phyloP scores from a whole-genome alignment of 1,140 invertebrate species.

The Arctopsyche grandis region DNA sequence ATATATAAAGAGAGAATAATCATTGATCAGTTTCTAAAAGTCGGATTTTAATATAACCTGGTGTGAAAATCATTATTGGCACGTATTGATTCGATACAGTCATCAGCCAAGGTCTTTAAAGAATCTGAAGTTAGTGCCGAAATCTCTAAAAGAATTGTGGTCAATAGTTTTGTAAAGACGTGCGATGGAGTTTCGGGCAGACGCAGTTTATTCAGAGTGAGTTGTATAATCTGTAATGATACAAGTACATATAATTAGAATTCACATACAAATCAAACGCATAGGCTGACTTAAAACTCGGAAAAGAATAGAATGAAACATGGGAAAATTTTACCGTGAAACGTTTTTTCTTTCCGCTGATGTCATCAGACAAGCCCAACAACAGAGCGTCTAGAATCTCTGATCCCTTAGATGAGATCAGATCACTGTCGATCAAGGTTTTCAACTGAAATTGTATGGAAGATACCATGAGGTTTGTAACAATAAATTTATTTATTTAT shows the following conservation, averaged over 20 bases:
- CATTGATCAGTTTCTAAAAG: too few relatives aligned
- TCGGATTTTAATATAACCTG: too few relatives aligned
- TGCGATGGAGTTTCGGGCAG: slow-evolving; percentile 5
- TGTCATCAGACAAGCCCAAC: slow-evolving; percentile 54
- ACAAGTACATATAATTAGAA: too few relatives aligned
- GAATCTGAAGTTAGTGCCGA: slow-evolving; percentile 56
- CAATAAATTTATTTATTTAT: too few relatives aligned
- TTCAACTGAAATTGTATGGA: slow-evolving; percentile 9
- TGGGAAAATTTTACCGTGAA: slow-evolving; percentile 39
- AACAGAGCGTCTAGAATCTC: slow-evolving; percentile 57
- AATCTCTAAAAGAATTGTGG: slow-evolving; percentile 57
- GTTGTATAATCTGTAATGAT: slow-evolving; percentile 41
- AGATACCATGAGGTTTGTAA: too few relatives aligned
- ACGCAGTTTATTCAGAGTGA: slow-evolving; percentile 16
- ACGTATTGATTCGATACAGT: slow-evolving; percentile 57
- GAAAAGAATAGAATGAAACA: too few relatives aligned
- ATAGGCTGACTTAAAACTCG: too few relatives aligned
- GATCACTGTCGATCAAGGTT: background rate
- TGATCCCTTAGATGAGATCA: slow-evolving; percentile 49
- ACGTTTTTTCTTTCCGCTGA: slow-evolving; percentile 54
- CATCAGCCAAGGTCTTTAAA: slow-evolving; percentile 56
- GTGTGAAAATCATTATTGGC: slow-evolving; percentile 53
- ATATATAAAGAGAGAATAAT: too few relatives aligned
- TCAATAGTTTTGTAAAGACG: slow-evolving; percentile 46
- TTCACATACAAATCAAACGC: too few relatives aligned